phyloP scores from a whole-genome alignment of 2,113 vertebrate genomes.

The Chloebia gouldiae region DNA sequence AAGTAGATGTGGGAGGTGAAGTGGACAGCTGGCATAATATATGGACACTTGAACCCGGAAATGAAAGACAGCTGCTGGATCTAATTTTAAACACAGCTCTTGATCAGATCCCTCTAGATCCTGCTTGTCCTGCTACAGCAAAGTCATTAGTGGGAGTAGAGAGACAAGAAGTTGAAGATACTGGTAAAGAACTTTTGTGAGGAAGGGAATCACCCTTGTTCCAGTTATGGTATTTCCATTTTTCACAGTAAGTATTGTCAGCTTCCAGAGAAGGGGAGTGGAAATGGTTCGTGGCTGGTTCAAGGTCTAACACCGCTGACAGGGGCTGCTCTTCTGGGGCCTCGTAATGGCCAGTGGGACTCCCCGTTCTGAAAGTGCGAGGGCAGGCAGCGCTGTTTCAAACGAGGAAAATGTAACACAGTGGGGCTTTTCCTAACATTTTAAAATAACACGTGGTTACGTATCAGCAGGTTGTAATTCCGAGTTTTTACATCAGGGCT shows the following conservation, averaged over 20 bases:
- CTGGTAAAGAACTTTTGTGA: background rate
- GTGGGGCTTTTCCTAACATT: background rate
- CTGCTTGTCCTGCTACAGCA: background rate
- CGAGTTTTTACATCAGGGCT: background rate
- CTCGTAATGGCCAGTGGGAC: background rate
- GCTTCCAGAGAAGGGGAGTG: background rate
- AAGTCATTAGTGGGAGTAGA: background rate
- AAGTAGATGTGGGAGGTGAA: background rate
- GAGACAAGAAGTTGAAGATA: background rate
- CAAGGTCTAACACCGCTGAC: background rate
- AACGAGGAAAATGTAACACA: background rate
- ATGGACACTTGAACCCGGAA: slow-evolving; percentile 16
- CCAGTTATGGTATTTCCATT: slow-evolving; percentile 65
- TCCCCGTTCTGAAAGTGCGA: background rate
- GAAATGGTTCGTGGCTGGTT: background rate
- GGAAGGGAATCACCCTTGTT: background rate
- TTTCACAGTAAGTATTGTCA: slow-evolving; percentile 59
- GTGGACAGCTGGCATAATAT: slow-evolving; percentile 1
- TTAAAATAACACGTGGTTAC: background rate
- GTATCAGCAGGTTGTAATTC: background rate
- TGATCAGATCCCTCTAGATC: background rate
- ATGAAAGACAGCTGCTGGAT: slow-evolving; percentile 50
- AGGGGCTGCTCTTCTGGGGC: background rate
- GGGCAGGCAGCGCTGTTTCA: background rate
- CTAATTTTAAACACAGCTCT: slow-evolving; percentile 69